Evolutionary conservation across 2,888 invertebrate species (phyloP), one percentile per base, ranked within the genome.

Genomic region (Drosophila planitibia): DNA sequence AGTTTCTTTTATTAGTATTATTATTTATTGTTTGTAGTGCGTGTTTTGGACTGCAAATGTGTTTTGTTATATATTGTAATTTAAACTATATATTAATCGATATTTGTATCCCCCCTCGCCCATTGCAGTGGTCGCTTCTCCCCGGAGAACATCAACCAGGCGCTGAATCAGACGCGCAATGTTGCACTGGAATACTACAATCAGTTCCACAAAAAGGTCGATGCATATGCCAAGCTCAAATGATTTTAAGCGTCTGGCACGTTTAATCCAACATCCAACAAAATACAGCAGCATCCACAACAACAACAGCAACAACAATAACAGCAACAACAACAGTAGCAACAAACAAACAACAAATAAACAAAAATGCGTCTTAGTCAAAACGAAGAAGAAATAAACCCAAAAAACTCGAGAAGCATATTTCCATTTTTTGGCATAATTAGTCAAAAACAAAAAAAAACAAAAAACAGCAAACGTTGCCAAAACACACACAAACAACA

Each of bases 161-260:
- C 96, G 73, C 94, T 96, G 19, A 96, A 96, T 84, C 95, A 95
- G 70, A 97, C 97, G 22, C 95, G 95, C 83, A 93, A 94, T 80
- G 95, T 95, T 72, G 95, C 96, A 64, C 94, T 95, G 12, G 94
- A 96, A 79, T 97, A 96, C 89, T 96, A 96, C 91, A 95, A 95
- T 90, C 96, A 96, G 96, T 95, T 97, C 82, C 95, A 96, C 92
- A 95, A 97, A 94, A 96, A 98, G 94, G 96, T 97, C 44, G 96
- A 97, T 92, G 94, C 95, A 39, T 95, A 96, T 91, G 96, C 96
- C 14, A 95, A 96, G 94, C 95, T 96, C 93, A 95, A 96, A 91
- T 96, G 95, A 95, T 93, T 93, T 83, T 86, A 87, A 91, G 80
- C 90, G 89, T 89, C 89, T 37, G 87, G 87, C 53, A 87, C 87